Base-by-base conservation (phyloP, 2,113 vertebrate genomes). In the Morone chrysops region DNA sequence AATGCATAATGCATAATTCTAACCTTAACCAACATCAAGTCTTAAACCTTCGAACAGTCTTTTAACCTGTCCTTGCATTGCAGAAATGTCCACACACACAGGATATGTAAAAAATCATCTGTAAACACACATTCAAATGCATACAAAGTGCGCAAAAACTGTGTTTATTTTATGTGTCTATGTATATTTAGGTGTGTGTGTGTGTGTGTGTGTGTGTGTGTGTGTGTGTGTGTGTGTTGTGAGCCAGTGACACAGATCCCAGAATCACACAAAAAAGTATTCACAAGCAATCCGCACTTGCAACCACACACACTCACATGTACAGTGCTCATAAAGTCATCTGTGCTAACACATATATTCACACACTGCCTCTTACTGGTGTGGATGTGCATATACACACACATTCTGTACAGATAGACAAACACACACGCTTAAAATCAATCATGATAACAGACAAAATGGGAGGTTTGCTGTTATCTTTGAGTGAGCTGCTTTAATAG, bases 381-480 rank as follows among this genome's bases (percentile, higher is more conserved):
- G 6, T 63, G 18, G 12, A 82, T 3, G 1, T 59, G 67, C 20
- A 66, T 1, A 67, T 22, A 41, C 63, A 48, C 68, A 61, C 22
- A 40, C 13, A 38, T 17, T 25, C 10, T 3, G 16, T 25, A 13
- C 6, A 45, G 1, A 45, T 53, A 20, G 4, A 36, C 51, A 57
- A 2, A n/a, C 25, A 65, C 54, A 66, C 18, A 63, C 65, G 43
- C 47, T 80, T 69, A 41, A 86, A 82, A 60, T 85, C 47, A 45
- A 61, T 53, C 0, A 6, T 62, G 85, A 63, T 70, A 63, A 90
- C 16, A 77, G 78, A 82, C 48, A n/a, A 20, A 38, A 54, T 48
- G 67, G 80, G n/a, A 73, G 67, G 38, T 72, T 59, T 68, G 18
- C 67, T 56, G 45, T 80, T 83, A 85, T 74, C 69, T 67, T 43